These are phyloP conservation scores for Campaea margaritaria DNA, from an alignment of 2,888 invertebrate genomes.

Conservation along the genomic window DNA sequence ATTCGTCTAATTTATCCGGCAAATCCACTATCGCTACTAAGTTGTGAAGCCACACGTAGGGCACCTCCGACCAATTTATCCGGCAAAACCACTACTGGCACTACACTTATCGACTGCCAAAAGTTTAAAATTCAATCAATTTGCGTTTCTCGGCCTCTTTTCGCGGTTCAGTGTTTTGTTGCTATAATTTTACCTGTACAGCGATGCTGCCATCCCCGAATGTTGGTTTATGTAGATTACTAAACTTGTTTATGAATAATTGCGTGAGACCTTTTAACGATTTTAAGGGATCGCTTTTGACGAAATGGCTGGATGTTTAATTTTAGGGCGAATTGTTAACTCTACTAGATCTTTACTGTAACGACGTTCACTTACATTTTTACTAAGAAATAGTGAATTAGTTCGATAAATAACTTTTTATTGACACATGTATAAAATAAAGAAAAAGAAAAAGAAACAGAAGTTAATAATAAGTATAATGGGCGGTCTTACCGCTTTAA, in stretches of 20 bases:
- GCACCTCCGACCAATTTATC: background rate
- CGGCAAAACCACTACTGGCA: background rate
- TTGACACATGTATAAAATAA: too few species aligned
- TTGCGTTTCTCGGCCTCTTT: constrained; percentile 55
- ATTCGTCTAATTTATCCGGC: constrained; percentile 2
- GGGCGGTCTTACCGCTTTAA: too few species aligned
- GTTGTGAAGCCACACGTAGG: too few species aligned
- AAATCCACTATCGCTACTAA: background rate
- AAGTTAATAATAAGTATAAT: too few species aligned
- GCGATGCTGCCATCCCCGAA: constrained; percentile 6
- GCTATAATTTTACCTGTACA: constrained; percentile 45
- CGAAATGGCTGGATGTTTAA: background rate
- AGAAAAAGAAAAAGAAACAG: too few species aligned
- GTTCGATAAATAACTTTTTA: too few species aligned
- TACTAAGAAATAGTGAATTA: too few species aligned
- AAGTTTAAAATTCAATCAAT: constrained; percentile 74
- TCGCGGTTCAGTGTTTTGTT: constrained; percentile 53
- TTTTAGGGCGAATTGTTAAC: background rate
- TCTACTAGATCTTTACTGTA: background rate
- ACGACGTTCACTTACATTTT: too few species aligned
- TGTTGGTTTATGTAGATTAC: constrained; percentile 34
- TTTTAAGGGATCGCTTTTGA: background rate
- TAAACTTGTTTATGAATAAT: constrained; percentile 31
- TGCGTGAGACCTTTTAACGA: constrained; percentile 9
- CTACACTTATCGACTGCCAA: constrained; percentile 34